Conservation (phyloP, 2,888 invertebrate species). For the Eupithecia subfuscata region DNA sequence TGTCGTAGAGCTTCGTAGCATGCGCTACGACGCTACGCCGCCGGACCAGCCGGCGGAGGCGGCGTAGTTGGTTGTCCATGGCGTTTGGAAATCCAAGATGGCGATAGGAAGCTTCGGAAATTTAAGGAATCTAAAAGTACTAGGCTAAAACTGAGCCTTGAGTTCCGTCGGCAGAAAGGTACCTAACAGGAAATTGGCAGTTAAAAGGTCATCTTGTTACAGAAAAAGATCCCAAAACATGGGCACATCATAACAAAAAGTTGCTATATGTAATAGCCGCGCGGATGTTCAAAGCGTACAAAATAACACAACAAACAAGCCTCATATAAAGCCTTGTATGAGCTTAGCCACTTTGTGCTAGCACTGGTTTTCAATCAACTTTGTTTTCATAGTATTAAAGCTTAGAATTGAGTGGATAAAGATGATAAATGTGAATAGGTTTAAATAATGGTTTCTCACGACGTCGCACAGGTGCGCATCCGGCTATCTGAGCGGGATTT, state of each 20-base stretch:
- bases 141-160: neutral
- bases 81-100: too few relatives aligned
- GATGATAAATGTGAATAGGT: conserved; percentile 45
- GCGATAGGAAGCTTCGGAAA: too few relatives aligned
- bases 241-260: conserved; percentile 67
- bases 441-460: conserved; percentile 75
- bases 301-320: conserved; percentile 78
- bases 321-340: conserved; percentile 65
- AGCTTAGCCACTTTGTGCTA: conserved; percentile 46
- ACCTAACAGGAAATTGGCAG: neutral
- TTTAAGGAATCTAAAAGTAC: too few relatives aligned
- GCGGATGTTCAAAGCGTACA: conserved; percentile 79
- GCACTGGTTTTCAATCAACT: conserved; percentile 24
- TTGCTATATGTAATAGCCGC: conserved; percentile 71
- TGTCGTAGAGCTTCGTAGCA: too few relatives aligned
- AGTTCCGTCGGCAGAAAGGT: neutral
- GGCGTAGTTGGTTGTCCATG: too few relatives aligned
- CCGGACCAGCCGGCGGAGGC: too few relatives aligned
- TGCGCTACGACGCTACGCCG: too few relatives aligned
- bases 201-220: neutral
- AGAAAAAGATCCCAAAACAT: conserved; percentile 34
- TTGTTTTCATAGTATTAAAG: conserved; percentile 39
- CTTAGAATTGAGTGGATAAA: conserved; percentile 35
- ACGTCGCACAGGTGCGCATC: conserved; percentile 79
- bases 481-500: conserved; percentile 73